phyloP scores from a whole-genome alignment of 2,888 invertebrate species.

The Thecocarcelia acutangulata region DNA sequence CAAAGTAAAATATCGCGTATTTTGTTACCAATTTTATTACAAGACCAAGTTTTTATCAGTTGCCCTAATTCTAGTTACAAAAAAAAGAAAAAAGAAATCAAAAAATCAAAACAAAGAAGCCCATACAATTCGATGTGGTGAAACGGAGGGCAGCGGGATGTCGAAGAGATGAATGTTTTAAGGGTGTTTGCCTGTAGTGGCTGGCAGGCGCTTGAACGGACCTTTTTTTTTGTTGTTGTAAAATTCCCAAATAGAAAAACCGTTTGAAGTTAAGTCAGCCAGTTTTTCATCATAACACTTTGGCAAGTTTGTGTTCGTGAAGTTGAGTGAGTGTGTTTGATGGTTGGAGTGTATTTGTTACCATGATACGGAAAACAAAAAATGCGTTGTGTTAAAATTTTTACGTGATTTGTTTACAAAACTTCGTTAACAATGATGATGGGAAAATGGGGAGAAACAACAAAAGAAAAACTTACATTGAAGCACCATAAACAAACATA shows the following conservation, averaged over 20 bases:
- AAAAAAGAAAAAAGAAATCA: neutral
- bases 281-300: slow-evolving; percentile 49
- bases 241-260: slow-evolving; percentile 5
- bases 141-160: neutral
- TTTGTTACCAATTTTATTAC: slow-evolving; percentile 43
- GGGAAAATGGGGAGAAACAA: neutral
- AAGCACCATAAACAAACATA: slow-evolving; percentile 4
- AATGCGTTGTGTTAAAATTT: slow-evolving; percentile 53
- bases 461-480: slow-evolving; percentile 21
- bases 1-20: neutral
- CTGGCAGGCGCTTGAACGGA: slow-evolving; percentile 1
- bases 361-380: slow-evolving; percentile 38
- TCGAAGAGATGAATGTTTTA: neutral
- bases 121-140: neutral
- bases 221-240: slow-evolving; percentile 5
- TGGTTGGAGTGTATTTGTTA: slow-evolving; percentile 34
- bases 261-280: slow-evolving; percentile 19
- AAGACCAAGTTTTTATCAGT: slow-evolving; percentile 45
- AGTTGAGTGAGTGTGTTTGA: neutral
- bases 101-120: slow-evolving; percentile 4
- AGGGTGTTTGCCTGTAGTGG: neutral
- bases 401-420: slow-evolving; percentile 69
- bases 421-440: slow-evolving; percentile 32
- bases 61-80: slow-evolving; percentile 7
- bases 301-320: slow-evolving; percentile 1